Base-by-base conservation (phyloP, 1,140 invertebrate species). In the Nasonia giraulti region DNA sequence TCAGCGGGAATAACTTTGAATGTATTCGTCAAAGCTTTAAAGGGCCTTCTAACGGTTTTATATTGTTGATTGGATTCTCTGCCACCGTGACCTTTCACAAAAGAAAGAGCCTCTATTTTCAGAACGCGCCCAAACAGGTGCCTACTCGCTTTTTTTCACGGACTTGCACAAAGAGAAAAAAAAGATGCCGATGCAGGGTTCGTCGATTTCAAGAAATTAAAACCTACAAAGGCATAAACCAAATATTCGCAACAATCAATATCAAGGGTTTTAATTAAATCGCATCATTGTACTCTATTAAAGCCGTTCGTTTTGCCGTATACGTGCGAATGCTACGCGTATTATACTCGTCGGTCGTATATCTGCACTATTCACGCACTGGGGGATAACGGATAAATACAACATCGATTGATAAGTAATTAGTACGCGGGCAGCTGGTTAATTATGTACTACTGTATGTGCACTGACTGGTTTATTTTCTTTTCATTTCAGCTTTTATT, bases 161-260 rank as follows among this genome's bases (percentile, higher is more conserved):
- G 66, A 50, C 47, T 14, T 4, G 5, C 2, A n/a, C 11, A 11
- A 12, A 10, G 68, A 71, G 10, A 71, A 11, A 71, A 69, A 69
- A 14, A 31, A 31, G 27, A 40, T 4, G 4, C 37, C 62, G 33
- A 3, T 11, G 17, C 17, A 62, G 55, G 3, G 1, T 62, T 62
- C 10, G 10, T 4, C 76, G 44, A 80, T 80, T 62, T 69, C 1
- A 37, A 71, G 68, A 80, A 80, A 80, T 80, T 80, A 68, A 80
- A 80, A 80, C 68, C 33, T 47, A 23, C 37, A 14, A 47, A 47
- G 40, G 40, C 74, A 44, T 76, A 17, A 50, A 44, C 6, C 44
- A 50, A 77, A 55, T 20, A 11, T 23, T 47, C 71, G 14, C 40
- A n/a, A 8, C 37, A 62, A 75, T 75, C 33, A 8, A 44, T 75